Base-by-base conservation (phyloP, 1,140 invertebrate genomes). In the Brachionus rubens region DNA sequence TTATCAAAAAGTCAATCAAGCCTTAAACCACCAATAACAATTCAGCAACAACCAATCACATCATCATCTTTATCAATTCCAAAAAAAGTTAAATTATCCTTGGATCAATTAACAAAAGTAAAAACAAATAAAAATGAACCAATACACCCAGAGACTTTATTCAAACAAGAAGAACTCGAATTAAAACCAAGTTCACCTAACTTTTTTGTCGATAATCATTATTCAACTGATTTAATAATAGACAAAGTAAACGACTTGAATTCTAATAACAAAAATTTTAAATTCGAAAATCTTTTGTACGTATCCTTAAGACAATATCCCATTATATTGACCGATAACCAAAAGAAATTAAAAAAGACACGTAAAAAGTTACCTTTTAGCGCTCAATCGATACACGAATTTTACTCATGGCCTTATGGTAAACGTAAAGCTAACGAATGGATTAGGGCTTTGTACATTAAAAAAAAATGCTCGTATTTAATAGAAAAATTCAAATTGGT, bases 371-470 rank as follows among this genome's bases (percentile, higher is more conserved):
- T 50, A 1, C 5, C 86, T 85, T 30, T 88, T 87, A 76, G 81
- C 84, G 85, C 85, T 26, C 28, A 77, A 6, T 85, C 80, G 72
- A 75, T 80, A 41, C 80, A 85, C n/a, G 82, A 86, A 48, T 88
- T 85, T 80, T 77, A 85, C n/a, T 77, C 79, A 2, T 86, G 83
- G 80, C 87, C 85, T 76, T 77, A 85, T 33, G 86, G 84, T 6
- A 88, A 88, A 77, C 85, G 86, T 76, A 79, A 83, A 77, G 85
- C 87, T 19, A 80, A 83, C 16, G 87, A 88, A 72, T 72, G 68
- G 68, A 72, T 72, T 1, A 9, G 68, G 33, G 46, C 68, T 50
- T 36, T 48, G n/a, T 50, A 72, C 21, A 50, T 72, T 41, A 72
- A 72, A 50, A 36, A 41, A 50, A 48, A 28, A 14, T 72, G 68